phyloP scores from a whole-genome alignment of 92 coral and sea anemone genomes.

The Epizoanthus rinbou region DNA sequence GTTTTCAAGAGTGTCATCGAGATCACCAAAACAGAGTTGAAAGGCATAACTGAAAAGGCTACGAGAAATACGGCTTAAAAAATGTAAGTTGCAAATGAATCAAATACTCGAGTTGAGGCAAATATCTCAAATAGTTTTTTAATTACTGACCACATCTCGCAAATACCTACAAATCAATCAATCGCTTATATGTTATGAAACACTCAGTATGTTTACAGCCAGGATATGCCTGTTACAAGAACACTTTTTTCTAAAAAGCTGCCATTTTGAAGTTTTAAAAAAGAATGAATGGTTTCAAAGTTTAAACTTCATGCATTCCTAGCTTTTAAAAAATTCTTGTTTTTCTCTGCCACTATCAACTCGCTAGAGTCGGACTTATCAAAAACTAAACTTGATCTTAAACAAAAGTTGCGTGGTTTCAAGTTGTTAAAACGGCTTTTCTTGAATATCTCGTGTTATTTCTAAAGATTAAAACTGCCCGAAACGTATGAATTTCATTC shows the following conservation, averaged over 20 bases:
- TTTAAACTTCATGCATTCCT: slow-evolving; percentile 20
- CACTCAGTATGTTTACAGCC: slow-evolving; percentile 15
- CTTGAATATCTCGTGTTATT: slow-evolving; percentile 28
- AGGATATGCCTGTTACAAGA: slow-evolving; percentile 8
- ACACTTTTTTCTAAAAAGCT: slow-evolving; percentile 30
- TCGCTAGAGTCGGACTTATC: slow-evolving; percentile 23
- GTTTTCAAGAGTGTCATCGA: slow-evolving; percentile 30
- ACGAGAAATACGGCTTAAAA: slow-evolving; percentile 22
- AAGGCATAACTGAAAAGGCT: slow-evolving; percentile 20
- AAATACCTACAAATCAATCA: slow-evolving; percentile 10
- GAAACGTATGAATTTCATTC: slow-evolving; percentile 23
- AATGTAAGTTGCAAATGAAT: slow-evolving; percentile 1
- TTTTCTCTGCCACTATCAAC: too few species aligned
- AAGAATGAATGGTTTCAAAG: slow-evolving; percentile 21
- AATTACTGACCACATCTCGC: slow-evolving; percentile 17
- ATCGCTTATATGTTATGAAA: slow-evolving; percentile 15
- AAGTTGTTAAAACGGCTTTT: slow-evolving; percentile 25
- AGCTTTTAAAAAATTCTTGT: slow-evolving; percentile 25
- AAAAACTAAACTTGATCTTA: slow-evolving; percentile 19
- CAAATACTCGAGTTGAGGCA: slow-evolving; percentile 20
- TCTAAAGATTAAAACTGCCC: slow-evolving; percentile 27
- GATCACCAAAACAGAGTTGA: slow-evolving; percentile 2
- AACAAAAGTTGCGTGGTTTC: slow-evolving; percentile 16
- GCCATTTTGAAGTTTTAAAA: slow-evolving; percentile 20
- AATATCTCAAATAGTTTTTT: neutral